Conservation (phyloP, 2,888 invertebrate species). For the Diabrotica balteata region DNA sequence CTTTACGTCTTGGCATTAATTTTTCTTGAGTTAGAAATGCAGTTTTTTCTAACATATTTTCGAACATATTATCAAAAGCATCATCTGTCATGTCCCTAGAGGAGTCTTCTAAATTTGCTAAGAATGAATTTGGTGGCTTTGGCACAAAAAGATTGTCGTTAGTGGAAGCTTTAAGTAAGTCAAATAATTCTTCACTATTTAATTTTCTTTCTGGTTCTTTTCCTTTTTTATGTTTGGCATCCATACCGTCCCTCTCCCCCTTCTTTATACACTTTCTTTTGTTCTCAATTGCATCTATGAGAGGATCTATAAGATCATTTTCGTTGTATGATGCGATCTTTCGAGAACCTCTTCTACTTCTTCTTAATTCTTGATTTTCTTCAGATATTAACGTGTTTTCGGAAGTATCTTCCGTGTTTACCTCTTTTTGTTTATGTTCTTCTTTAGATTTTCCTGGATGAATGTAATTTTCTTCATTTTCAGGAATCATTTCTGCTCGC, state of each 20-base stretch:
- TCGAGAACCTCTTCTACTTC: slow-evolving; percentile 47
- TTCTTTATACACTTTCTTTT: slow-evolving; percentile 31
- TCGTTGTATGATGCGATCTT: slow-evolving; percentile 52
- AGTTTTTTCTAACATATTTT: slow-evolving; percentile 44
- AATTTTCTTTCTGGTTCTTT: slow-evolving; percentile 42
- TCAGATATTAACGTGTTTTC: slow-evolving; percentile 9
- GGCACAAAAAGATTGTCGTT: slow-evolving; percentile 37
- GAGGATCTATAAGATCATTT: slow-evolving; percentile 49
- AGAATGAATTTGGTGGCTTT: slow-evolving; percentile 41
- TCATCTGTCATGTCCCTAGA: slow-evolving; percentile 43
- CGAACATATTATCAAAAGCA: slow-evolving; percentile 43
- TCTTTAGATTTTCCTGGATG: slow-evolving; percentile 9
- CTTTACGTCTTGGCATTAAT: slow-evolving; percentile 21
- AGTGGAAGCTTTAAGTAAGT: slow-evolving; percentile 48
- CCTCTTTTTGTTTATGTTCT: not conserved
- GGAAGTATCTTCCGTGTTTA: not conserved
- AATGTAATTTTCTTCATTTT: slow-evolving; percentile 12
- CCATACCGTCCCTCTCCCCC: slow-evolving; percentile 24
- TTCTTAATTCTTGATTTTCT: slow-evolving; percentile 42
- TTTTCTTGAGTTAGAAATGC: slow-evolving; percentile 35
- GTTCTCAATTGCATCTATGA: slow-evolving; percentile 45
- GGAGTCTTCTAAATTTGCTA: slow-evolving; percentile 39
- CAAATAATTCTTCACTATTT: slow-evolving; percentile 50
- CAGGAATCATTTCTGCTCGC: slow-evolving; percentile 26
- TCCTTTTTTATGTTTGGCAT: slow-evolving; percentile 17